phyloP scores from a whole-genome alignment of 2,888 invertebrate species.

The Diaphora mendica region DNA sequence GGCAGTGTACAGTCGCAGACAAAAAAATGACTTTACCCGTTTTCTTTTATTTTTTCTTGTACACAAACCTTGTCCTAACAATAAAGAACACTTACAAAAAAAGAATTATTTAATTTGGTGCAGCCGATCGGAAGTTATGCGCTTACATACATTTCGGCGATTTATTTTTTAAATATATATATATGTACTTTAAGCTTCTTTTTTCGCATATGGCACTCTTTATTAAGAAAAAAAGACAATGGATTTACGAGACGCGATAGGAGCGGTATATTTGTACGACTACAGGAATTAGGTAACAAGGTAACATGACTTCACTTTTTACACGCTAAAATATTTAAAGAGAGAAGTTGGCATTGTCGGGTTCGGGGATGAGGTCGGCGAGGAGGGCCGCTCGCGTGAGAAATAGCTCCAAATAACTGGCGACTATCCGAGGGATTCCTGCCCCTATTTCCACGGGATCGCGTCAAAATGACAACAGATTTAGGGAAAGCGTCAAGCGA shows the following conservation, averaged over 20 bases:
- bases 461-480: constrained; percentile 85
- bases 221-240: constrained; percentile 23
- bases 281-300: constrained; percentile 63
- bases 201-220: constrained; percentile 32
- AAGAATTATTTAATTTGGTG: too few relatives aligned
- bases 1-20: too few relatives aligned
- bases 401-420: constrained; percentile 82
- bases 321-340: constrained; percentile 80
- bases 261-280: constrained; percentile 30
- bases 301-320: constrained; percentile 77
- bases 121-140: too few relatives aligned
- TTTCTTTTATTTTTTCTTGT: too few relatives aligned
- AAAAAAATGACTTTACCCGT: too few relatives aligned
- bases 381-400: constrained; percentile 71
- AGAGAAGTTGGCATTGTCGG: constrained; percentile 60
- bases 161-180: too few relatives aligned
- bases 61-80: too few relatives aligned
- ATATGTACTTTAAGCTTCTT: constrained; percentile 15
- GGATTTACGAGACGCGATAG: constrained; percentile 24
- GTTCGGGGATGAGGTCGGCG: constrained; percentile 38
- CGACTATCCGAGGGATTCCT: constrained; percentile 80
- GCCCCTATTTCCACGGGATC: constrained; percentile 82
- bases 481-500: constrained; percentile 84
- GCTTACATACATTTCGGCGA: too few relatives aligned
- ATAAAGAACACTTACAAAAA: too few relatives aligned